A percentile compares a stretch with the other conserved stretches of the same genome.
Conservation (phyloP, 2,888 invertebrate species). For the Parasteatoda lunata region DNA sequence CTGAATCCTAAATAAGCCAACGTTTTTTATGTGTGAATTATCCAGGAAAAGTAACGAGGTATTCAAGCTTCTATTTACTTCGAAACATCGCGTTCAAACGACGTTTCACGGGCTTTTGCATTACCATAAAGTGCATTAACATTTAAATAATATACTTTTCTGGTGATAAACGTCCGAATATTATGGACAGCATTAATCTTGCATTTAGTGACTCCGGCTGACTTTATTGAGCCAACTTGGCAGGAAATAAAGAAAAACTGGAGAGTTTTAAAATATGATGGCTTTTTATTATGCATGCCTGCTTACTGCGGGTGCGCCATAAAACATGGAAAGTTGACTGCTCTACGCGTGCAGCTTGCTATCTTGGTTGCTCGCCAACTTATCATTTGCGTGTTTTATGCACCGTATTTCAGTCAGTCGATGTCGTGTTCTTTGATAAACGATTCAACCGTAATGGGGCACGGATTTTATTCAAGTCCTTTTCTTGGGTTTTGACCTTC, state of each 20-base stretch:
- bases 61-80: no score
- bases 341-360: slow-evolving; percentile 40
- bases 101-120: no score
- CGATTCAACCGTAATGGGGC: slow-evolving; percentile 44
- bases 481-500: slow-evolving; percentile 36
- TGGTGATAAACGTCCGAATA: no score
- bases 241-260: slow-evolving; percentile 38
- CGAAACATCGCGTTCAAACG: no score
- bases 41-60: no score
- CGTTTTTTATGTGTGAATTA: neutral
- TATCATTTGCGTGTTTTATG: slow-evolving; percentile 67
- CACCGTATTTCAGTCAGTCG: slow-evolving; percentile 58
- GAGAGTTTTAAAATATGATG: slow-evolving; percentile 36
- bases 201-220: neutral
- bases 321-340: slow-evolving; percentile 33
- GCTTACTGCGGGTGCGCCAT: slow-evolving; percentile 28
- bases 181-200: neutral
- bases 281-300: slow-evolving; percentile 49
- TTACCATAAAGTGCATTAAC: no score
- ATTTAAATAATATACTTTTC: no score
- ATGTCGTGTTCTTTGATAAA: slow-evolving; percentile 48
- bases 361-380: slow-evolving; percentile 53
- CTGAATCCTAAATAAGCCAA: no score
- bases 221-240: neutral
- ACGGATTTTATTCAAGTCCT: slow-evolving; percentile 50